A percentile compares a stretch with the other conserved stretches of the same genome.
Conservation (phyloP, 2,797 vertebrate species). For the Sus cebifrons region DNA sequence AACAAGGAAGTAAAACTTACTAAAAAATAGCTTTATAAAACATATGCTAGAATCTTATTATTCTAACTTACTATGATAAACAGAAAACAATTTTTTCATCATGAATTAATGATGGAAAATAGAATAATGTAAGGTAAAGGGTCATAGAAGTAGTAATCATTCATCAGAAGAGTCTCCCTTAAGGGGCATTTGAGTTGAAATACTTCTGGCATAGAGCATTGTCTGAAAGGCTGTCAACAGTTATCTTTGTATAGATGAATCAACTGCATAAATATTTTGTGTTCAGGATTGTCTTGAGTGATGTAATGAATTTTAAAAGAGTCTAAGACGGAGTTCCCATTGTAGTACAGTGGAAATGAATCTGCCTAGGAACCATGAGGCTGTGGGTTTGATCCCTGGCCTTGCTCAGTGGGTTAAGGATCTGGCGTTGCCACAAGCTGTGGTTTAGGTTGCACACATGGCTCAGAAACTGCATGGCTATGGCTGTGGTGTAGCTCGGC, state of each 20-base stretch:
- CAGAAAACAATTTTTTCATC: background rate
- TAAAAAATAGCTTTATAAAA: slow-evolving; percentile 7
- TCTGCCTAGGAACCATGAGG: too few relatives aligned
- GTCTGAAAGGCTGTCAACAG: background rate
- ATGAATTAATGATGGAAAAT: background rate
- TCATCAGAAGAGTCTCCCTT: background rate
- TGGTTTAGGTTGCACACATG: too few relatives aligned
- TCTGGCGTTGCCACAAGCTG: too few relatives aligned
- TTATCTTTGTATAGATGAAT: background rate
- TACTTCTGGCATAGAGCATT: background rate
- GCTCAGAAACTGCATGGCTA: too few relatives aligned
- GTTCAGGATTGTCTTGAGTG: background rate
- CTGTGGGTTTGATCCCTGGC: too few relatives aligned
- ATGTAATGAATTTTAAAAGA: background rate
- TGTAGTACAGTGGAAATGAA: too few relatives aligned
- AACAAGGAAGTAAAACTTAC: slow-evolving; percentile 59
- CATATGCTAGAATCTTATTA: background rate
- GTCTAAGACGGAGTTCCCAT: too few relatives aligned
- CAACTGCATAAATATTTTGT: background rate
- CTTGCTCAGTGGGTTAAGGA: too few relatives aligned
- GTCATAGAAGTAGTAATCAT: background rate
- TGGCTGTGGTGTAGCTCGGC: too few relatives aligned
- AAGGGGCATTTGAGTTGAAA: background rate
- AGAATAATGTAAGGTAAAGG: background rate
- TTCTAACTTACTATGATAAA: background rate